These are phyloP conservation scores for Stichopus chloronotus DNA, from an alignment of 35 echinoderm and acorn worm genomes.

Conservation along the genomic window DNA sequence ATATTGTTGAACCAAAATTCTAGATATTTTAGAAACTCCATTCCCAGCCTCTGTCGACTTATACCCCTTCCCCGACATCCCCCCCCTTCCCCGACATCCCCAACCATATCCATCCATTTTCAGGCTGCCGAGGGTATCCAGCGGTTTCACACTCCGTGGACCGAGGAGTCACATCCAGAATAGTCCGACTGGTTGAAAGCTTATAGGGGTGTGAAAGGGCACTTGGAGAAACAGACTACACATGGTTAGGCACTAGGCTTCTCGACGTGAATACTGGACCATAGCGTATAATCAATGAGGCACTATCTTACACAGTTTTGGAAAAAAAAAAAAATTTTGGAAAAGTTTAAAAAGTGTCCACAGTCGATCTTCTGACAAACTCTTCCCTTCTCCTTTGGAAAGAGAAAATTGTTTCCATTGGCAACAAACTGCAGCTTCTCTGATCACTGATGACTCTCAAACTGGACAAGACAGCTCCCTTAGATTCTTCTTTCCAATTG, in stretches of 20 bases:
- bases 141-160: neutral
- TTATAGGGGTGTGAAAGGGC: neutral
- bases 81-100: too few species aligned
- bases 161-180: neutral
- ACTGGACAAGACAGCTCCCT: too few species aligned
- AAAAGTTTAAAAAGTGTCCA: neutral
- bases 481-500: too few species aligned
- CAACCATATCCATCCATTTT: neutral
- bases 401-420: too few species aligned
- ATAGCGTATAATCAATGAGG: neutral
- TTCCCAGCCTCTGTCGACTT: too few species aligned
- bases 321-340: neutral
- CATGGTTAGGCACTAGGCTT: neutral
- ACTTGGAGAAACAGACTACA: neutral
- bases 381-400: neutral
- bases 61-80: too few species aligned
- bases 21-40: too few species aligned
- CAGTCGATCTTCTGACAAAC: too few species aligned
- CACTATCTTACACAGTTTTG: neutral
- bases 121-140: neutral
- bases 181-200: neutral
- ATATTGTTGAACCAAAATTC: too few species aligned
- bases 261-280: conserved; percentile 2
- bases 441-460: too few species aligned
- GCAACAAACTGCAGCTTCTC: too few species aligned